phyloP scores from a whole-genome alignment of 2,888 invertebrate species.

The Stictocephala bisonia region DNA sequence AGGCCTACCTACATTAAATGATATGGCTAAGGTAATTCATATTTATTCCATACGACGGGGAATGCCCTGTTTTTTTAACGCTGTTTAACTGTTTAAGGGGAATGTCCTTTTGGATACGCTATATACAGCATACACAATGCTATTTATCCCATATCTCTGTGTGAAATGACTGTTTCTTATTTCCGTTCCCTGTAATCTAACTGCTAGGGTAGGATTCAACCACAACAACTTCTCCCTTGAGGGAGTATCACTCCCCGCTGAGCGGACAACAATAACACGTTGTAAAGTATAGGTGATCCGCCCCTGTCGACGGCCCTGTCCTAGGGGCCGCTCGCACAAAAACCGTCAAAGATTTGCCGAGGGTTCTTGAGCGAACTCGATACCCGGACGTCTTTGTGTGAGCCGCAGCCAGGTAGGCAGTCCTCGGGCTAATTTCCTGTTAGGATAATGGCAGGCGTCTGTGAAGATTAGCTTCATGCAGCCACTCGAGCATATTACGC shows the following conservation, averaged over 20 bases:
- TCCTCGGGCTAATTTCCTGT: conserved; percentile 37
- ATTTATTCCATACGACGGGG: too few relatives aligned
- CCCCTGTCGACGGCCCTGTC: conserved; percentile 3
- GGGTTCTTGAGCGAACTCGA: not conserved
- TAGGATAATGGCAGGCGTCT: conserved; percentile 6
- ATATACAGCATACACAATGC: too few relatives aligned
- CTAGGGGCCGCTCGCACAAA: conserved; percentile 2
- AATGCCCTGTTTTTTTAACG: too few relatives aligned
- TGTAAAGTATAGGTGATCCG: not conserved
- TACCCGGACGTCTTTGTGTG: not conserved
- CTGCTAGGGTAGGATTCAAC: too few relatives aligned
- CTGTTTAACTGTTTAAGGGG: too few relatives aligned
- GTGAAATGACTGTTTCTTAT: too few relatives aligned
- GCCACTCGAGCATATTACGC: not conserved
- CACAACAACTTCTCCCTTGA: too few relatives aligned
- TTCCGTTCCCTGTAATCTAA: too few relatives aligned
- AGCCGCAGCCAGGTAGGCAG: conserved; percentile 17
- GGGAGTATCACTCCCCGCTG: not conserved
- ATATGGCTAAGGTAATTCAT: too few relatives aligned
- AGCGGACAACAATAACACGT: conserved; percentile 4
- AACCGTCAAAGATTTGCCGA: conserved; percentile 18
- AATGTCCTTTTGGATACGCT: too few relatives aligned
- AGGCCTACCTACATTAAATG: too few relatives aligned
- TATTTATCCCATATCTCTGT: too few relatives aligned
- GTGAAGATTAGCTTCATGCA: conserved; percentile 11